Conservation (phyloP, 2,888 invertebrate genomes). For the Platerodrilus igneus region DNA sequence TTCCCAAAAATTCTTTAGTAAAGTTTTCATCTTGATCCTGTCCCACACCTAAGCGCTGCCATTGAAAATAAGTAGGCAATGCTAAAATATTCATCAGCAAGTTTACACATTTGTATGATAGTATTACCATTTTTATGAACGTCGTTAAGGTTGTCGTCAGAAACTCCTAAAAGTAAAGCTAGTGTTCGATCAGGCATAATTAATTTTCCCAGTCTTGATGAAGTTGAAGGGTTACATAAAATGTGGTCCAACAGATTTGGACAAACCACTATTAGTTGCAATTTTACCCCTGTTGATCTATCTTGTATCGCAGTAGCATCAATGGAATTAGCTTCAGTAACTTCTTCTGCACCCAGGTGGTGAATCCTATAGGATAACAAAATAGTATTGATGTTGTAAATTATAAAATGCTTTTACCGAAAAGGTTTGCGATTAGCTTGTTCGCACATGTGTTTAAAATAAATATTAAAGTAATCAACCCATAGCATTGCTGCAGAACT, state of each 20-base stretch:
- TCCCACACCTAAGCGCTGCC: constrained; percentile 72
- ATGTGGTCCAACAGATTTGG: constrained; percentile 66
- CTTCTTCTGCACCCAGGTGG: constrained; percentile 69
- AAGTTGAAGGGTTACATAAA: constrained; percentile 53
- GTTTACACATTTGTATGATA: not conserved
- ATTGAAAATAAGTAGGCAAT: constrained; percentile 68
- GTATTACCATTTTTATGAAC: constrained; percentile 62
- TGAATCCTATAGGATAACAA: constrained; percentile 56
- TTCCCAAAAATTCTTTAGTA: constrained; percentile 77
- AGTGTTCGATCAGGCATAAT: constrained; percentile 69
- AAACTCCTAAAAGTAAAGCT: constrained; percentile 76
- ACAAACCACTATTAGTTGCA: constrained; percentile 78
- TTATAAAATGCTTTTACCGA: constrained; percentile 53
- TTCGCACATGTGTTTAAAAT: constrained; percentile 80
- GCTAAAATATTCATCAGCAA: constrained; percentile 43
- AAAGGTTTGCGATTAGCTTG: constrained; percentile 72
- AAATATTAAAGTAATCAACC: constrained; percentile 76
- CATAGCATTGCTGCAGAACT: constrained; percentile 75
- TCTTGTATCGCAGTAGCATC: constrained; percentile 53
- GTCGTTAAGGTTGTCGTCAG: constrained; percentile 65
- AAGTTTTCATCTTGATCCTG: constrained; percentile 80
- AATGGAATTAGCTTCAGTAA: constrained; percentile 48
- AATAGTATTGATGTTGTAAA: not conserved
- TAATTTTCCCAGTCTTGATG: constrained; percentile 54
- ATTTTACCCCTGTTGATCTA: constrained; percentile 60